These are phyloP conservation scores for Amphipyra berbera DNA, from an alignment of 2,888 invertebrate genomes.

Conservation along the genomic window DNA sequence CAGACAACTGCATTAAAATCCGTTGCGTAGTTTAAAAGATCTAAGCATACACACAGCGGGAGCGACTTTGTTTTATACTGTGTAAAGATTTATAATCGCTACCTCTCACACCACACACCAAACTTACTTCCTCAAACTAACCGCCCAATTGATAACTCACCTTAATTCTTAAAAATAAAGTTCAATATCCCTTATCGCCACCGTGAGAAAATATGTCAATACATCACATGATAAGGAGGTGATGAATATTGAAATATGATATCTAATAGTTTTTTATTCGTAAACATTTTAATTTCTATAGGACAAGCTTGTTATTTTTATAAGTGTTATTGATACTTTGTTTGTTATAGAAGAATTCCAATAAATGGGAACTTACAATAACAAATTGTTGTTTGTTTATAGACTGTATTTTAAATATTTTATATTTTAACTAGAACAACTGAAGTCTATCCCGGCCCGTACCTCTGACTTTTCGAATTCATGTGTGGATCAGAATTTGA, in stretches of 20 bases:
- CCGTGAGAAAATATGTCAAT: conserved; percentile 78
- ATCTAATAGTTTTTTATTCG: conserved; percentile 53
- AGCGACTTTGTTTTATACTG: too few relatives aligned
- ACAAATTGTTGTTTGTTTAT: conserved; percentile 19
- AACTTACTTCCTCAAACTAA: conserved; percentile 40
- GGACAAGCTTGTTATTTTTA: conserved; percentile 33
- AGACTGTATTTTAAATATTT: not conserved
- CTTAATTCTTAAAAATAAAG: conserved; percentile 38
- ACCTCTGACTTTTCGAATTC: too few relatives aligned
- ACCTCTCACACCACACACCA: conserved; percentile 31
- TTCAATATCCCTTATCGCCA: conserved; percentile 44
- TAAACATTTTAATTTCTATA: conserved; percentile 57
- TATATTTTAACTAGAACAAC: too few relatives aligned
- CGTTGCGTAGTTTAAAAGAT: too few relatives aligned
- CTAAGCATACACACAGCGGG: too few relatives aligned
- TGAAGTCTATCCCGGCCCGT: too few relatives aligned
- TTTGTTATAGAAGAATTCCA: conserved; percentile 42
- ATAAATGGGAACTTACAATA: conserved; percentile 31
- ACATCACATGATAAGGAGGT: conserved; percentile 66
- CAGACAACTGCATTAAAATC: too few relatives aligned
- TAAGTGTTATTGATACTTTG: conserved; percentile 56
- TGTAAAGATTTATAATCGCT: conserved; percentile 35
- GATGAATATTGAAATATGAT: conserved; percentile 67
- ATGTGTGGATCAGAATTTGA: too few relatives aligned
- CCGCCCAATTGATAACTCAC: conserved; percentile 40